phyloP scores from a whole-genome alignment of 1,140 invertebrate species.

The Pissodes strobi region DNA sequence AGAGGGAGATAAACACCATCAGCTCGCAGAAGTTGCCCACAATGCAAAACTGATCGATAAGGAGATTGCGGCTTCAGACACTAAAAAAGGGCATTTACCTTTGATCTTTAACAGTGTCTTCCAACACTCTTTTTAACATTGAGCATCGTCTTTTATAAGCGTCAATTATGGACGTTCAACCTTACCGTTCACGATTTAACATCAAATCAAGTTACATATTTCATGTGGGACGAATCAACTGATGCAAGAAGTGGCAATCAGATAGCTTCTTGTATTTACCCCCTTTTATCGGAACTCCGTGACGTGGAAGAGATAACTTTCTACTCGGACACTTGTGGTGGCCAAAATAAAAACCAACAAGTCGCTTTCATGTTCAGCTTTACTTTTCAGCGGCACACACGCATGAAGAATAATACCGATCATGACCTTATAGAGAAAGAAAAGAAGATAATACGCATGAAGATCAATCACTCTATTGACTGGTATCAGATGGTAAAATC shows the following conservation, averaged over 20 bases:
- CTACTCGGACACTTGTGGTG: slow-evolving; percentile 1
- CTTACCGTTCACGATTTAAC: slow-evolving; percentile 5
- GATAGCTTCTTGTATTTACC: neutral
- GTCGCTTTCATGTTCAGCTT: slow-evolving; percentile 17
- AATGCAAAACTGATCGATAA: neutral
- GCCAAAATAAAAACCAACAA: neutral
- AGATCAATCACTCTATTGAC: neutral
- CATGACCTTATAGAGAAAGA: slow-evolving; percentile 47
- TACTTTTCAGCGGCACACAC: slow-evolving; percentile 51
- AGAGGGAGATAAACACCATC: neutral
- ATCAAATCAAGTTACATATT: neutral
- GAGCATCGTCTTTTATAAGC: neutral
- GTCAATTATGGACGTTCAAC: slow-evolving; percentile 3
- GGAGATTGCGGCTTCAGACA: neutral
- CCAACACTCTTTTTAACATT: neutral
- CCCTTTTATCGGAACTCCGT: neutral
- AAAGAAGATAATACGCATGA: slow-evolving; percentile 40
- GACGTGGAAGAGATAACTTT: slow-evolving; percentile 9
- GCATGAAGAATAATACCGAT: slow-evolving; percentile 50
- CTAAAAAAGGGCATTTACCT: neutral
- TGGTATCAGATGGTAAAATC: slow-evolving; percentile 1
- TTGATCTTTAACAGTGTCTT: neutral
- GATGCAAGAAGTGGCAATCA: neutral
- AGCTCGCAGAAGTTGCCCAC: too few relatives aligned
- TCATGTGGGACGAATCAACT: neutral